Percentiles rank a stretch among this genome's conserved stretches.
Conservation (phyloP, 2,113 vertebrate genomes). For the Cettia cetti region DNA sequence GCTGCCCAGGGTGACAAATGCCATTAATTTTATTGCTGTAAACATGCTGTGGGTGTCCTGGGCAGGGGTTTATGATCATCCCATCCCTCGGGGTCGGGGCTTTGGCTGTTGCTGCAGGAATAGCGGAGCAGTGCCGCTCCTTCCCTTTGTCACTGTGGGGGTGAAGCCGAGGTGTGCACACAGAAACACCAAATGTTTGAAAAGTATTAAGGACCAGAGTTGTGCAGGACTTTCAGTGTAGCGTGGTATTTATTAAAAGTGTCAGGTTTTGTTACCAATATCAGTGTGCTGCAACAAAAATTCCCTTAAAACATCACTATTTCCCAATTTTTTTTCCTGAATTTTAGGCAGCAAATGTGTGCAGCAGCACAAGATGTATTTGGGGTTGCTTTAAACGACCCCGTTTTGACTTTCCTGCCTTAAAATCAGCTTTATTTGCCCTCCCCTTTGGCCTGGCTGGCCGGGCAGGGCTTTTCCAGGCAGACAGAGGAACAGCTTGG, state of each 20-base stretch:
- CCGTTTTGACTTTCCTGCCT: conserved; percentile 70
- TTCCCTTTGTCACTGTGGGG: accelerated
- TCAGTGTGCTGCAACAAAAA: background rate
- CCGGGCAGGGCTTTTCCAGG: conserved; percentile 62
- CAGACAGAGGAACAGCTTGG: conserved; percentile 81
- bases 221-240: accelerated
- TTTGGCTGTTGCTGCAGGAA: background rate
- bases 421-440: conserved; percentile 41
- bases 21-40: background rate
- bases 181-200: accelerated
- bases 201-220: accelerated
- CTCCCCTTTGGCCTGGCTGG: conserved; percentile 31
- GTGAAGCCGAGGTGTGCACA: accelerated
- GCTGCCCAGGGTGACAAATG: background rate
- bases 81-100: background rate
- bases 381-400: conserved; percentile 49
- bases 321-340: background rate
- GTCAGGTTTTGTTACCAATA: background rate
- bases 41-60: background rate
- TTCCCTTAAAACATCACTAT: background rate
- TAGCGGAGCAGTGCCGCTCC: accelerated
- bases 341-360: background rate
- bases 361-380: background rate
- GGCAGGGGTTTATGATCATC: accelerated
- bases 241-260: accelerated